Evolutionary conservation across 2,797 vertebrate species (phyloP).

Genomic region (Catharus ustulatus): DNA sequence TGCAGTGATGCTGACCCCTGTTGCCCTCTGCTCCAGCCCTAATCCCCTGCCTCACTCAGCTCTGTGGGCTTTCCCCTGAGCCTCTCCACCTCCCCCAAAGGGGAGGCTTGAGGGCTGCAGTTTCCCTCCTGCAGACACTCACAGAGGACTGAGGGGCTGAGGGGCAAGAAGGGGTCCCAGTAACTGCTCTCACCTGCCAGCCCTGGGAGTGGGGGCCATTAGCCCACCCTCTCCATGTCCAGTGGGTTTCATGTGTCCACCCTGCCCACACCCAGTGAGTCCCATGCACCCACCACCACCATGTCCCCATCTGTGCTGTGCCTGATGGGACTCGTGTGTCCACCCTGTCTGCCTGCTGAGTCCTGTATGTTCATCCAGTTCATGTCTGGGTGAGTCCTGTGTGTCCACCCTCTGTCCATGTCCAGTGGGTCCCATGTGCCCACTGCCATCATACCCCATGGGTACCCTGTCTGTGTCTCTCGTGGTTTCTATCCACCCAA

Average conservation of each 20-base stretch:
- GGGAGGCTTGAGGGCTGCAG: fast-evolving
- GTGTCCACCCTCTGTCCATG: background rate
- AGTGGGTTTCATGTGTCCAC: background rate
- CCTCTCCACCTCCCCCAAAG: background rate
- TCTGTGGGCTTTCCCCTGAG: background rate
- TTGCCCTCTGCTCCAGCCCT: background rate
- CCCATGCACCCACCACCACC: background rate
- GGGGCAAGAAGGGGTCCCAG: background rate
- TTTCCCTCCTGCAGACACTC: background rate
- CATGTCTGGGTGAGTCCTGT: fast-evolving
- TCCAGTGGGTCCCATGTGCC: background rate
- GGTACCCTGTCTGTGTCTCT: background rate
- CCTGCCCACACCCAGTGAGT: background rate
- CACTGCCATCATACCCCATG: background rate
- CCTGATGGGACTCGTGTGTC: fast-evolving
- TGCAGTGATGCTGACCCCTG: background rate
- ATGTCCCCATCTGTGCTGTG: background rate
- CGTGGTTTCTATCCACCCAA: background rate
- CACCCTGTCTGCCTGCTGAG: no score
- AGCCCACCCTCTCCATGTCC: background rate
- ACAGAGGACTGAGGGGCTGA: background rate
- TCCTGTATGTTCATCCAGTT: background rate
- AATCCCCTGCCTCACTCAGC: fast-evolving
- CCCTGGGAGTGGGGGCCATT: no score
- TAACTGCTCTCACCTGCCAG: background rate